Evolutionary conservation across 2,797 vertebrate species (phyloP), one percentile per base, ranked within the genome.

Genomic region (Notolabrus celidotus): DNA sequence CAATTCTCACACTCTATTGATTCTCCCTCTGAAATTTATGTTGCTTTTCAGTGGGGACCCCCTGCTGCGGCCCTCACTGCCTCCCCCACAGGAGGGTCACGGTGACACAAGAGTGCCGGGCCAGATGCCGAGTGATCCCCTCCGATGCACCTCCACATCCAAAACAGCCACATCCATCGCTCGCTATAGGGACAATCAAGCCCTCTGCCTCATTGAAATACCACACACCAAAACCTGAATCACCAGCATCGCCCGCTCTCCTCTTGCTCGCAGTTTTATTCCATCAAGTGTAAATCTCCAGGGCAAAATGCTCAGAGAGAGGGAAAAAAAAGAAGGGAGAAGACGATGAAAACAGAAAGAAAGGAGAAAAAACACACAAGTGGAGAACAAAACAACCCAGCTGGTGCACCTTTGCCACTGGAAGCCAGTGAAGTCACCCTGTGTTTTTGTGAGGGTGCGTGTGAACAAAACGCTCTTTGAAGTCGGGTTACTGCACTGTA

Each of bases 1-100:
- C 89, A 89, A 89, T 90, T 89, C 92, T 92, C 89, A 86, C 90
- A 84, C 77, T 91, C 88, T 91, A 93, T 92, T 93, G 91, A 94
- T 93, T 94, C 84, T 67, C 11, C n/a, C 80, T 90, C 94, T 93
- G 93, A 95, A 95, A 96, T 95, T 93, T 94, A 92, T 92, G 91
- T 92, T 90, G 82, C 85, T 90, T 95, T 95, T 94, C 78, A 85
- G 87, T 65, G 69, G 67, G 63, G 79, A 69, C 89, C 91, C 90
- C 94, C 94, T 87, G 71, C 92, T 89, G 94, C 75, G 94, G 80
- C 85, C 86, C 43, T 94, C 90, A 89, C 94, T 91, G 93, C 91
- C 89, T 90, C 92, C 86, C 82, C 80, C 76, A 81, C 92, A 92
- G 82, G 73, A 80, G 34, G 90, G 92, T 93, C 92, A 92, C 67